These are phyloP conservation scores for Meiosimyza decipiens DNA, from an alignment of 2,888 invertebrate genomes.

Conservation along the genomic window DNA sequence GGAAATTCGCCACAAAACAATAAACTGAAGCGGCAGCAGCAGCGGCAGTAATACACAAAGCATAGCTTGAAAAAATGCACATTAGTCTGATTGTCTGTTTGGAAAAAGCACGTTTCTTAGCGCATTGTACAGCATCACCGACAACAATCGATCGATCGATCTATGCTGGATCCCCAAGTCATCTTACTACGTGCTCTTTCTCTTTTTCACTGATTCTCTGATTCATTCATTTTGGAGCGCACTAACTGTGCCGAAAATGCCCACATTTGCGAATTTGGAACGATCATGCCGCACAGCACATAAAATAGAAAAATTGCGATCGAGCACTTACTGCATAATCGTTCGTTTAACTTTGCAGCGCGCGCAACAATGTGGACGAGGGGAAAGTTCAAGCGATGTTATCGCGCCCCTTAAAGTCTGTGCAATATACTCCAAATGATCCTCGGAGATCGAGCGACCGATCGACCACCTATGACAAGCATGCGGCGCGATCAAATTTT, in stretches of 20 bases:
- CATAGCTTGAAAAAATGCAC: slow-evolving; percentile 23
- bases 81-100: slow-evolving; percentile 30
- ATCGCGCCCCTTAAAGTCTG: slow-evolving; percentile 46
- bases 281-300: slow-evolving; percentile 23
- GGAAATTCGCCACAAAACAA: not conserved
- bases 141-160: slow-evolving; percentile 27
- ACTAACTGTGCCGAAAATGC: slow-evolving; percentile 21
- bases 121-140: slow-evolving; percentile 5
- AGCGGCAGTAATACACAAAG: not conserved
- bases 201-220: not conserved
- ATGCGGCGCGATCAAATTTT: slow-evolving; percentile 16
- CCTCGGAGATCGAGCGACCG: slow-evolving; percentile 2
- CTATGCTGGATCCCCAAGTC: slow-evolving; percentile 2
- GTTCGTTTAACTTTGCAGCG: slow-evolving; percentile 16
- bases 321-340: slow-evolving; percentile 17
- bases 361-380: slow-evolving; percentile 41
- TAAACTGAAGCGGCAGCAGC: slow-evolving; percentile 6
- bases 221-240: not conserved
- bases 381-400: slow-evolving; percentile 57
- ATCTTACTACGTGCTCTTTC: slow-evolving; percentile 1
- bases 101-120: slow-evolving; percentile 30
- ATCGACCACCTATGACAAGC: slow-evolving; percentile 30
- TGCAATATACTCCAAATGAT: slow-evolving; percentile 3
- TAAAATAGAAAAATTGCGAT: slow-evolving; percentile 21
- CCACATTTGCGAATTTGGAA: slow-evolving; percentile 34